A percentile compares a stretch with the other conserved stretches of the same genome.
phyloP scores from a whole-genome alignment of 2,113 vertebrate genomes.

The Oreochromis spilurus region DNA sequence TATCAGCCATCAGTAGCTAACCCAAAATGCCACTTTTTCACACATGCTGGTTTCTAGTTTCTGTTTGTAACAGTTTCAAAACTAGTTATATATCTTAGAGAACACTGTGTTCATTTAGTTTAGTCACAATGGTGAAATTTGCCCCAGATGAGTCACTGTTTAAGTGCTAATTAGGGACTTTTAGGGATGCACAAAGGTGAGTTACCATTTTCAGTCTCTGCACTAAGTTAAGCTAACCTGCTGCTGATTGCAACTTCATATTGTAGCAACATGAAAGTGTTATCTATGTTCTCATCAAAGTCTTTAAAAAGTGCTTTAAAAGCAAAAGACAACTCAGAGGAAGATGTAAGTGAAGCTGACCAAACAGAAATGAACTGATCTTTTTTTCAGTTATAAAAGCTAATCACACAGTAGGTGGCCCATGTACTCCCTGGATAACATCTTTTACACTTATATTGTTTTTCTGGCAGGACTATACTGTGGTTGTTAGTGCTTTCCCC shows the following conservation, averaged over 20 bases:
- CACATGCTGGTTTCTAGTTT: background rate
- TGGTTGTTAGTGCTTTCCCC: background rate
- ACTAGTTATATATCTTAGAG: background rate
- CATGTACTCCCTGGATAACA: too few species aligned
- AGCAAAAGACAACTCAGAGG: background rate
- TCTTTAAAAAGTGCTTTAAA: background rate
- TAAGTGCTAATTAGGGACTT: accelerated
- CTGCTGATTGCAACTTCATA: background rate
- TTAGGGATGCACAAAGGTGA: background rate
- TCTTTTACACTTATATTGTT: background rate
- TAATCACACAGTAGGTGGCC: background rate
- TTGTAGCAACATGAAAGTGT: background rate
- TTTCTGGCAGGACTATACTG: background rate
- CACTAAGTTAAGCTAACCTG: background rate
- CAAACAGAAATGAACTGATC: background rate
- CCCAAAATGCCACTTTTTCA: background rate
- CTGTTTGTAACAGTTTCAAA: background rate
- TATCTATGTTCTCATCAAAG: background rate
- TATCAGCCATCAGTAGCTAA: background rate
- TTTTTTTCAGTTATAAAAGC: background rate
- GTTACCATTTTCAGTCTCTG: background rate
- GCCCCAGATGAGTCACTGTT: background rate
- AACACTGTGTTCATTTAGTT: background rate
- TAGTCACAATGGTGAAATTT: background rate
- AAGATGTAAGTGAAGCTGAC: background rate